phyloP scores from a whole-genome alignment of 2,113 vertebrate species.

The Ceyx cyanopectus region DNA sequence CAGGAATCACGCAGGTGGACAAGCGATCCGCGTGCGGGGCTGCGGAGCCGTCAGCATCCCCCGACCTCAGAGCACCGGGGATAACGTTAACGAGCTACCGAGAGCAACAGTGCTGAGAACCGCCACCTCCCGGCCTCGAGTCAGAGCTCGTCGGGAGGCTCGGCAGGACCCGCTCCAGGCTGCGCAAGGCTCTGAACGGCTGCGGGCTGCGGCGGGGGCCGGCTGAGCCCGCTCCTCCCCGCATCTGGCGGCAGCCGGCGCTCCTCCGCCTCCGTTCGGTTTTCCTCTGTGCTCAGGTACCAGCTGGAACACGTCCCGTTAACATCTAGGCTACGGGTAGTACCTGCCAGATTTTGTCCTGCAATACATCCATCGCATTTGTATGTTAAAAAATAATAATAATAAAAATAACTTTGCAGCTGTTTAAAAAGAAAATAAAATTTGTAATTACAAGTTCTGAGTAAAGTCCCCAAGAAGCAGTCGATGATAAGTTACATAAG shows the following conservation, averaged over 20 bases:
- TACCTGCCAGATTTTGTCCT: not conserved
- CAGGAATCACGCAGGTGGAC: rapidly evolving
- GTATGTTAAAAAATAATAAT: not conserved
- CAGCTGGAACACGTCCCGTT: not conserved
- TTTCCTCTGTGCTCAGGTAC: not conserved
- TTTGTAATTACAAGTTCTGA: not conserved
- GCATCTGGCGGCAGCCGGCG: not conserved
- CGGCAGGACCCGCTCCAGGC: not conserved
- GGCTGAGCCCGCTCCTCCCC: rapidly evolving
- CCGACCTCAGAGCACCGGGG: rapidly evolving
- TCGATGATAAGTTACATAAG: not conserved
- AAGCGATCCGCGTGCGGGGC: rapidly evolving
- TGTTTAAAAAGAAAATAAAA: not conserved
- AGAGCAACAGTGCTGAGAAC: rapidly evolving
- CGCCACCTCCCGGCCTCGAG: rapidly evolving
- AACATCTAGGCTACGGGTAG: rapidly evolving
- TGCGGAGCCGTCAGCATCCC: rapidly evolving
- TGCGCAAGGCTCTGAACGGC: not conserved
- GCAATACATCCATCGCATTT: not conserved
- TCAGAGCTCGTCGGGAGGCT: not conserved
- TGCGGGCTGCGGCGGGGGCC: rapidly evolving
- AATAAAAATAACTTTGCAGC: not conserved
- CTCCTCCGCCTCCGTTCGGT: not conserved
- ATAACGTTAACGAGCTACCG: rapidly evolving
- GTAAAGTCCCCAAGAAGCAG: not conserved